Base-by-base conservation (phyloP, 2,888 invertebrate species). In the Oscheius sp. region DNA sequence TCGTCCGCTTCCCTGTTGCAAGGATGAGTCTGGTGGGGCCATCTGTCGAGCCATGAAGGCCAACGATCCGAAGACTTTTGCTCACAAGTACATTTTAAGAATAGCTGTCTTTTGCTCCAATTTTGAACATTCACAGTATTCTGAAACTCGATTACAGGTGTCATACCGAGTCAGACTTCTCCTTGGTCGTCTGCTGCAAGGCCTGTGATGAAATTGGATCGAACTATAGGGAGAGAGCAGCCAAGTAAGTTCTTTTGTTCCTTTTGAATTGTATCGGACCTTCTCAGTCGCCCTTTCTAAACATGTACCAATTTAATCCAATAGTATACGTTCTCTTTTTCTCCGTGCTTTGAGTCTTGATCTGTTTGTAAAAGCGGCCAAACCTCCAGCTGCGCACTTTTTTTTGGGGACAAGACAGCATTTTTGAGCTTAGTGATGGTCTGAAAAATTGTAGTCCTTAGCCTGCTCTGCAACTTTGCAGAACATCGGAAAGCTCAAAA, bases 181-280 rank as follows among this genome's bases (percentile, higher is more conserved):
- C 82, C 1, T 70, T 83, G 10, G 82, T 83, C 33, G 83, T 83
- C 11, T 83, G 83, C 51, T 83, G 83, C 73, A 83, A 79, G 35
- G 75, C 81, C 1, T 83, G 83, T 71, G 78, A 76, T 66, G 82
- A 82, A 32, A 75, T 79, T 21, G 83, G 83, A 10, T 70, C 77
- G 42, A 75, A 76, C 3, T 83, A 83, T 50, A 13, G 83, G 13
- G 78, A 79, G 60, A 70, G 83, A 74, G 83, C 82, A 10, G 55
- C 76, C 48, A 80, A 70, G 83, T 79, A 50, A 68, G 72, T 66
- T 71, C 2, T n/a, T 21, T 21, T 55, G 21, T 9, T 9, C 21
- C 21, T 21, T 55, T 13, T 55, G 2, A 9, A 1, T 53, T 53
- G 13, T 9, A 9, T 2, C 32, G 2, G 9, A 2, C 21, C n/a